Evolutionary conservation across 2,797 vertebrate genomes (phyloP).

Genomic region (Falco naumanni): DNA sequence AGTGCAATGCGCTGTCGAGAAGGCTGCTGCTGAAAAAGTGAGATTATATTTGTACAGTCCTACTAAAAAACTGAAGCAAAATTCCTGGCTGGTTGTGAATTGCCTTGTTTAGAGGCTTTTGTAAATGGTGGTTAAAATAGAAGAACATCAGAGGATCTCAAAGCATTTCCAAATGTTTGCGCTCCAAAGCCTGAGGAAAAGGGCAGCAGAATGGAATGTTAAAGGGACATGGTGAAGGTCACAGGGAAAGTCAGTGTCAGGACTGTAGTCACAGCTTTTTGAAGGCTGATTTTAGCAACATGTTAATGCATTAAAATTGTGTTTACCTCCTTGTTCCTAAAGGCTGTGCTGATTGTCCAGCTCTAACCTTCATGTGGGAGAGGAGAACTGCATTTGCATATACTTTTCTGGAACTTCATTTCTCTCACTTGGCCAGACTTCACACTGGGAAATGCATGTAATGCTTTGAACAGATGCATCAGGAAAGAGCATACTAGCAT

Average conservation of each 20-base stretch:
- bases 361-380: neutral
- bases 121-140: neutral
- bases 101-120: neutral
- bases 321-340: neutral
- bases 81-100: neutral
- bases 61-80: neutral
- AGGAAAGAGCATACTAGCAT: neutral
- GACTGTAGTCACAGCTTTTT: neutral
- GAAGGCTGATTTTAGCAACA: neutral
- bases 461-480: neutral
- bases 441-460: neutral
- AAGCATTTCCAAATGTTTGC: neutral
- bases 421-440: neutral
- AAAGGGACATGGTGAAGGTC: neutral
- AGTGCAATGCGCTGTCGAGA: constrained; percentile 91
- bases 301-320: neutral
- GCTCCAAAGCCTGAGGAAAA: neutral
- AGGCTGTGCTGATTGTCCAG: neutral
- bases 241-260: neutral
- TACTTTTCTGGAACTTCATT: neutral
- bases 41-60: constrained; percentile 61
- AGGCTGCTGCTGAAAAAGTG: constrained; percentile 94
- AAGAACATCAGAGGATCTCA: neutral
- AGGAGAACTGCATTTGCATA: neutral
- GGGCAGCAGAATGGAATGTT: neutral